Evolutionary conservation across 2,888 invertebrate genomes (phyloP), one percentile per base, ranked within the genome.

Genomic region (Calliopum simillimum): DNA sequence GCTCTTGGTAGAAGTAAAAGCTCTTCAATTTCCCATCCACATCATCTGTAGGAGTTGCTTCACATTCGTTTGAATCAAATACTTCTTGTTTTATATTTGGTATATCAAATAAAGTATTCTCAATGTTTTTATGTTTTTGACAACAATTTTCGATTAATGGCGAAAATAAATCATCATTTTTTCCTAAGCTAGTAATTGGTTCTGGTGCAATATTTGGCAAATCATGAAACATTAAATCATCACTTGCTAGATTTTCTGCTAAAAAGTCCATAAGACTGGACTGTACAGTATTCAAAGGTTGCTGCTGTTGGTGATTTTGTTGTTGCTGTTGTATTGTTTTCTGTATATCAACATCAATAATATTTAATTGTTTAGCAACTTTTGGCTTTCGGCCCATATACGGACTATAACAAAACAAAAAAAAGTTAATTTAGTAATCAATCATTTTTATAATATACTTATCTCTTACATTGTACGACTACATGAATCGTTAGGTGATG

Each of bases 251-350:
- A 71, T 79, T 86, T 71, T 85, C 85, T 3, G 84, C 84, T 3
- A 86, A 69, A 70, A 86, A 86, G 70, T 86, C 86, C 82, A 84
- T 84, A 12, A 86, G 75, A 71, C 81, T 84, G 0, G 84, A 84
- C 63, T 86, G 86, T 1, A 86, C 82, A 11, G 82, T 81, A 69
- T 79, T 86, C 0, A 85, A 68, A 3, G 79, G 76, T 62, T 59
- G 16, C 23, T 61, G 21, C 46, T 61, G 19, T 21, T 43, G 16
- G 14, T 16, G 46, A 6, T 67, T 58, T 47, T 58, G 67, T 19
- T 44, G 23, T 58, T 67, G 47, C 21, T 16, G 13, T 16, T 33
- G 11, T 43, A 55, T 82, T 3, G 79, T 76, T 63, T 76, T 76
- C 4, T 61, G 68, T 6, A 65, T 69, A 43, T 76, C 74, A 58